Percentiles rank a stretch among this genome's conserved stretches.
Conservation (phyloP, 2,888 invertebrate genomes). For the Liodrosophila aerea region DNA sequence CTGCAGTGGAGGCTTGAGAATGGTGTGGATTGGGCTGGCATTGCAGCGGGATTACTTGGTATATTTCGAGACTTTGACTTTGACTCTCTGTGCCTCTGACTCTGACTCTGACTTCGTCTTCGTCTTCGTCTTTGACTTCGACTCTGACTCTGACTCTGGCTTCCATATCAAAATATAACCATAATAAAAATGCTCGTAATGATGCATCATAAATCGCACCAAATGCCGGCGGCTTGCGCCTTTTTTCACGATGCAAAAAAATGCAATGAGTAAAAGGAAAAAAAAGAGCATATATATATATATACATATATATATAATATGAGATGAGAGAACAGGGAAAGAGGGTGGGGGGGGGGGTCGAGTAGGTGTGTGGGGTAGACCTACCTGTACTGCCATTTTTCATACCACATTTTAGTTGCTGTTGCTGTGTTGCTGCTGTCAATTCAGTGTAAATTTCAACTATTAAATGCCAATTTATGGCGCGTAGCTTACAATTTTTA, state of each 20-base stretch:
- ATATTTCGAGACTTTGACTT: no score
- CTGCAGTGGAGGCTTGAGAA: conserved; percentile 6
- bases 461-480: conserved; percentile 78
- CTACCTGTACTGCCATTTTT: conserved; percentile 32
- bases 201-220: conserved; percentile 72
- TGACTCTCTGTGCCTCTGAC: conserved; percentile 30
- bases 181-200: conserved; percentile 71
- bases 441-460: conserved; percentile 77
- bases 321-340: background rate
- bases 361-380: conserved; percentile 15
- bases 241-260: conserved; percentile 23
- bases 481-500: conserved; percentile 71
- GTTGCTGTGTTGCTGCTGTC: conserved; percentile 57
- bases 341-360: background rate
- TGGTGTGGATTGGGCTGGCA: conserved; percentile 9
- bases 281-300: background rate
- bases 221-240: conserved; percentile 53
- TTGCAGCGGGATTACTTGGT: conserved; percentile 32
- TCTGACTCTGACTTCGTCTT: conserved; percentile 36
- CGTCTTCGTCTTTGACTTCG: no score
- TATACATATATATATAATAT: background rate
- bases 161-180: conserved; percentile 69
- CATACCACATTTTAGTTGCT: conserved; percentile 27
- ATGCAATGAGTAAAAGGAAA: conserved; percentile 2
- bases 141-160: conserved; percentile 36